A percentile compares a stretch with the other conserved stretches of the same genome.
These are phyloP conservation scores for Melangyna quadrimaculata DNA, from an alignment of 2,888 invertebrate genomes.

Conservation along the genomic window DNA sequence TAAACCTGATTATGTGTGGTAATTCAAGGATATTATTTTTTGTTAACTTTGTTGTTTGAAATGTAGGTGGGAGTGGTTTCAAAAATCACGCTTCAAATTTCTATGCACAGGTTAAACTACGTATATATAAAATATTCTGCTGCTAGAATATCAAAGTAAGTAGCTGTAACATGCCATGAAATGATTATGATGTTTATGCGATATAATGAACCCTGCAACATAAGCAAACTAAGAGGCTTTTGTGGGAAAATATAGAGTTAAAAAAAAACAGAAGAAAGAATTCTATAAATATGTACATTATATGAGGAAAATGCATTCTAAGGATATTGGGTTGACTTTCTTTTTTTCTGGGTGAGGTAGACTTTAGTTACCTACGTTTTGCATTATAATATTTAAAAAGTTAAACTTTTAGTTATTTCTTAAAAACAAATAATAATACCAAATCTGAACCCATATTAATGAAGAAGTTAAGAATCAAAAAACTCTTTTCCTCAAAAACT, in stretches of 20 bases:
- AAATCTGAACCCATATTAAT: too few relatives aligned
- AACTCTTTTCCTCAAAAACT: too few relatives aligned
- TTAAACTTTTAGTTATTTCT: too few relatives aligned
- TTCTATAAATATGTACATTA: conserved; percentile 43
- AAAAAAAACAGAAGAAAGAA: not conserved
- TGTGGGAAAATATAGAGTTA: not conserved
- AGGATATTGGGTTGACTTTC: too few relatives aligned
- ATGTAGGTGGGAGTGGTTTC: not conserved
- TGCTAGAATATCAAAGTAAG: conserved; percentile 36
- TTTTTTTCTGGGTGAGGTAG: too few relatives aligned
- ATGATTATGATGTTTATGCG: conserved; percentile 49
- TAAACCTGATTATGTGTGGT: conserved; percentile 67
- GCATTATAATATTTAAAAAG: too few relatives aligned
- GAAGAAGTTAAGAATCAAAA: too few relatives aligned
- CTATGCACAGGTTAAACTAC: conserved; percentile 1
- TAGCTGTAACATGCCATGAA: conserved; percentile 48
- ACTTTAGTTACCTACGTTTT: too few relatives aligned
- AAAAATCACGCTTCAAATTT: conserved; percentile 10
- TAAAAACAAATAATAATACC: too few relatives aligned
- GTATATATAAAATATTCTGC: not conserved
- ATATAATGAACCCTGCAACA: conserved; percentile 50
- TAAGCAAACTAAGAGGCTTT: conserved; percentile 11
- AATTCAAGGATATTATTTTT: conserved; percentile 52
- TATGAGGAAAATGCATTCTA: too few relatives aligned
- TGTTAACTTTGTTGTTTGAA: not conserved